Evolutionary conservation across 2,797 vertebrate species (phyloP).

Genomic region (Cheirogaleus major): DNA sequence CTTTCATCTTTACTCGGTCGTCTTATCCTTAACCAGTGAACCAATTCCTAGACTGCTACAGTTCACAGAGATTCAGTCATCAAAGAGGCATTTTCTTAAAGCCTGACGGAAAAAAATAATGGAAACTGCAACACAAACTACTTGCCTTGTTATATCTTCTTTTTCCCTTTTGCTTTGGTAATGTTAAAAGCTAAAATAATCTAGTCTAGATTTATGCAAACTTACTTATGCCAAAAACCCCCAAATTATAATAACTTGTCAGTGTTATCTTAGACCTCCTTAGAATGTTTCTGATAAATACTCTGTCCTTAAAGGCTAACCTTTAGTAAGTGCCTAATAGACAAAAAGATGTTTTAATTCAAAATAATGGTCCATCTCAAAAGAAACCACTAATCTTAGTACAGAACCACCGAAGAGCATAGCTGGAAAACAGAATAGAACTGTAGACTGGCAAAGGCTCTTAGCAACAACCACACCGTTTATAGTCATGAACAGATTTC

Average conservation of each 20-base stretch:
- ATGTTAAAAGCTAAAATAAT: background rate
- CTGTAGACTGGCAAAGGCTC: background rate
- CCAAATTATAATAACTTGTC: background rate
- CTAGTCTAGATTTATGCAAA: background rate
- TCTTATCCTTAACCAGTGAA: background rate
- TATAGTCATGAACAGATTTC: background rate
- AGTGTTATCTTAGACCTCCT: background rate
- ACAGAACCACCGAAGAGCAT: background rate
- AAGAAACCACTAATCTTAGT: background rate
- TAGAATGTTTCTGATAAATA: background rate
- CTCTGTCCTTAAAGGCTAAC: background rate
- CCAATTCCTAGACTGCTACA: background rate
- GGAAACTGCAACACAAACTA: background rate
- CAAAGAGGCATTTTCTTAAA: background rate
- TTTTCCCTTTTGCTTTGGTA: background rate
- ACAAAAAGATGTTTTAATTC: background rate
- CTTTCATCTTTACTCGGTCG: background rate
- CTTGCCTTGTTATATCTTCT: background rate
- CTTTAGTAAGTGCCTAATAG: background rate
- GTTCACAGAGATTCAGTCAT: constrained; percentile 1
- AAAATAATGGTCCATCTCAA: background rate
- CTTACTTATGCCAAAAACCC: background rate
- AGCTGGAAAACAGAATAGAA: background rate
- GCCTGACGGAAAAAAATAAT: background rate
- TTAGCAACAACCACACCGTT: background rate